A percentile compares a stretch with the other conserved stretches of the same genome.
Evolutionary conservation across 2,113 vertebrate genomes (phyloP).

Genomic region (Silurus glanis): DNA sequence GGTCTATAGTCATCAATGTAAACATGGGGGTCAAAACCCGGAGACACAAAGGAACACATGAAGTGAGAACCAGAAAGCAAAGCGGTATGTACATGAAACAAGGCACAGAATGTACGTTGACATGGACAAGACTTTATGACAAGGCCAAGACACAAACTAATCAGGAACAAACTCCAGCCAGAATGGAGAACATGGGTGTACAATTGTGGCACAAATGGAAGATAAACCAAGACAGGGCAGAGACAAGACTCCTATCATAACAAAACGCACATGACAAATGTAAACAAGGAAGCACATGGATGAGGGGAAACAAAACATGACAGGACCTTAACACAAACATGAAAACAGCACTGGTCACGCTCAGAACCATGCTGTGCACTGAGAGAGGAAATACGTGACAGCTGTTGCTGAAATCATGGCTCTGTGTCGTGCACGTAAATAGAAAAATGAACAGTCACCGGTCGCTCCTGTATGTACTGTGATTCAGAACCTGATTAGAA

Average conservation of each 20-base stretch:
- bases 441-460: background rate
- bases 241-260: background rate
- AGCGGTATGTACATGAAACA: background rate
- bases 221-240: background rate
- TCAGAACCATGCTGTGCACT: background rate
- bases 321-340: constrained; percentile 11
- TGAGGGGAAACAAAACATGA: constrained; percentile 7
- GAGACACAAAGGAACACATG: background rate
- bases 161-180: background rate
- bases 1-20: background rate
- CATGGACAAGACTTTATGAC: background rate
- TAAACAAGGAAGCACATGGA: constrained; percentile 22
- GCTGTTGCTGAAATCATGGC: background rate
- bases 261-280: constrained; percentile 3
- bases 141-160: background rate
- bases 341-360: constrained; percentile 4
- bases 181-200: no score
- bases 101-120: background rate
- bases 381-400: constrained; percentile 18
- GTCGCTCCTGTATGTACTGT: background rate
- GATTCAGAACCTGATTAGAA: background rate
- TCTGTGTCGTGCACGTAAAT: background rate
- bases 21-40: constrained; percentile 9
- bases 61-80: background rate
- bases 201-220: background rate